phyloP scores from a whole-genome alignment of 1,140 invertebrate genomes.

The Drosophila micromelanica region DNA sequence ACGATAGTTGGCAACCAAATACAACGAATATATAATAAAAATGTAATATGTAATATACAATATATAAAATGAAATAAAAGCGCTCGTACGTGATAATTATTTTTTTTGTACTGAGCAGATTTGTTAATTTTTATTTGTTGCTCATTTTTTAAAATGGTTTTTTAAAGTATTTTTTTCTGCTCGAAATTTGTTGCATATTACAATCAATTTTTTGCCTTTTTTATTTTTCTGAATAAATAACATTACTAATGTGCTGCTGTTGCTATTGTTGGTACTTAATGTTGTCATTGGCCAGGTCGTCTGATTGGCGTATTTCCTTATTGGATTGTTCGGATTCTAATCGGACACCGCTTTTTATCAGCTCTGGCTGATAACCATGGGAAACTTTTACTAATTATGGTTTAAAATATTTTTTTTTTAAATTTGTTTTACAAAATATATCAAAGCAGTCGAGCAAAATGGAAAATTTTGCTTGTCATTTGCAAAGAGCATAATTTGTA shows the following conservation, averaged over 20 bases:
- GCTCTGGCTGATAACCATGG: slow-evolving; percentile 26
- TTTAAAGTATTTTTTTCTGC: slow-evolving; percentile 29
- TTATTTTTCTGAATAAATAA: slow-evolving; percentile 46
- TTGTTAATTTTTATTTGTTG: slow-evolving; percentile 15
- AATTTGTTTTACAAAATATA: slow-evolving; percentile 34
- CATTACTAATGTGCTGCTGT: slow-evolving; percentile 21
- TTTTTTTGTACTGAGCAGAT: slow-evolving; percentile 19
- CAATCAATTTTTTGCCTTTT: slow-evolving; percentile 30
- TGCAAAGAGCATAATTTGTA: slow-evolving; percentile 17
- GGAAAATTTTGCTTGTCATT: slow-evolving; percentile 3
- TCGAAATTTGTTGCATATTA: slow-evolving; percentile 36
- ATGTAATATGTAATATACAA: not conserved
- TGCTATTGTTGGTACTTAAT: not conserved
- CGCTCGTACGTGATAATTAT: slow-evolving; percentile 1
- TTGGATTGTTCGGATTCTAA: slow-evolving; percentile 13
- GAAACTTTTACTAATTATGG: slow-evolving; percentile 11
- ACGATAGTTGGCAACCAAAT: slow-evolving; percentile 28
- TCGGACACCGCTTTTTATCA: not conserved
- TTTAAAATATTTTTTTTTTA: not conserved
- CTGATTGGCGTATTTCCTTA: slow-evolving; percentile 8
- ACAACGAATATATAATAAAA: slow-evolving; percentile 5
- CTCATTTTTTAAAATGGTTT: slow-evolving; percentile 4
- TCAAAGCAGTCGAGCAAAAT: slow-evolving; percentile 17
- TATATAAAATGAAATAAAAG: slow-evolving; percentile 1
- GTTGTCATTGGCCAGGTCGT: not conserved